phyloP scores from a whole-genome alignment of 2,888 invertebrate species.

The Drosophila diplacantha region DNA sequence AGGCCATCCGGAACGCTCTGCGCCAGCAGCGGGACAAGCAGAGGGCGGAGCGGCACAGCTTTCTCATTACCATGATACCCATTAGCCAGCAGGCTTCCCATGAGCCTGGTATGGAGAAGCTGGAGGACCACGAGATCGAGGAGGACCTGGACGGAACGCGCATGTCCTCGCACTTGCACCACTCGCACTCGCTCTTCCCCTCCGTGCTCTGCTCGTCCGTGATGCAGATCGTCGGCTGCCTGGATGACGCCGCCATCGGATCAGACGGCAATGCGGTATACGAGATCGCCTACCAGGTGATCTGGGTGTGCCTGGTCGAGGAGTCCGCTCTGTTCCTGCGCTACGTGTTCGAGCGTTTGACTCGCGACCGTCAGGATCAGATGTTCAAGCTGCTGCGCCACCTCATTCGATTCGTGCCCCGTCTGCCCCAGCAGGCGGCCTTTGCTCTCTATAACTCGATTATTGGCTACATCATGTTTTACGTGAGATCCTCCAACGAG shows the following conservation, averaged over 20 bases:
- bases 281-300: conserved; percentile 96
- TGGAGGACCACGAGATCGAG: conserved; percentile 90
- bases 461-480: conserved; percentile 99
- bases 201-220: conserved; percentile 97
- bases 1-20: conserved; percentile 95
- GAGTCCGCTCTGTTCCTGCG: conserved; percentile 97
- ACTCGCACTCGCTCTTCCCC: conserved; percentile 96
- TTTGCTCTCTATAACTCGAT: conserved; percentile 99
- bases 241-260: conserved; percentile 98
- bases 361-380: conserved; percentile 94
- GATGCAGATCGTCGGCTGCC: conserved; percentile 93
- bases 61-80: conserved; percentile 96
- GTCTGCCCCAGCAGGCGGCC: conserved; percentile 97
- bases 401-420: conserved; percentile 93
- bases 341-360: conserved; percentile 96
- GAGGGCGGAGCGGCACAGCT: conserved; percentile 95
- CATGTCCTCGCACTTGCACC: conserved; percentile 89
- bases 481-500: conserved; percentile 96
- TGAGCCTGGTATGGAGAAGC: conserved; percentile 90
- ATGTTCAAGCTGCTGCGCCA: conserved; percentile 96
- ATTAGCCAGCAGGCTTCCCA: conserved; percentile 96
- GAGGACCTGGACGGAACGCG: conserved; percentile 85
- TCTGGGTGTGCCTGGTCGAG: conserved; percentile 98
- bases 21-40: conserved; percentile 98
- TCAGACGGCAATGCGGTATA: conserved; percentile 96